Evolutionary conservation across 2,888 invertebrate genomes (phyloP), one percentile per base, ranked within the genome.

Genomic region (Parthenolecanium corni): DNA sequence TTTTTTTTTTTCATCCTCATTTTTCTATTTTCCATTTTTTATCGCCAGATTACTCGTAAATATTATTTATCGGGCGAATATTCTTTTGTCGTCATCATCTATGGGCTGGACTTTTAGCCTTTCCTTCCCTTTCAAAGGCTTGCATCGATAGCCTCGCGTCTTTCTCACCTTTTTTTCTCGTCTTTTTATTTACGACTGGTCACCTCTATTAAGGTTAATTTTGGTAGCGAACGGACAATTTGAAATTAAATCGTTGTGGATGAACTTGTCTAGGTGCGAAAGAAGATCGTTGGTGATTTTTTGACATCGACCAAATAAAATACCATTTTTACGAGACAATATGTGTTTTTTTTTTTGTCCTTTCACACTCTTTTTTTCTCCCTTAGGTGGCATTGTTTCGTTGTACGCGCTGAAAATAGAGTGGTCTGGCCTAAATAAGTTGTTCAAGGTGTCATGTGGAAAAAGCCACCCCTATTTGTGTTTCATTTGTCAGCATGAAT

Each of bases 231-330:
- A 42, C 18, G 44, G 44, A 42, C 44, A 42, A 14, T 14, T 42
- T 42, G n/a, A 16, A 14, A 16, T 42, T 42, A 16, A 16, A 16
- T 42, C 18, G n/a, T 18, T 42, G 3, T 42, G 14, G 18, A 42
- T 18, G 20, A 23, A 54, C 54, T 52, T 52, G 54, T 54, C 54
- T 38, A 42, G 3, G 54, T 42, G 44, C 14, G 44, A 42, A 42
- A 23, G 40, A 54, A 54, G 40, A 54, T 54, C 54, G 44, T 54
- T 54, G 44, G 54, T 54, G 54, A 54, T 42, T 54, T 54, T 44
- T 54, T 54, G 54, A 54, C 54, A 54, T 42, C 40, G 24, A 16
- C 14, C 21, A 21, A 42, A 54, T 54, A 54, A 54, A 54, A 38
- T 54, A 23, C 42, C 42, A 54, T 54, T 54, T 54, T 54, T 54